Evolutionary conservation across 1,140 invertebrate genomes (phyloP), one percentile per base, ranked within the genome.

Genomic region (Drosophila ercepeae): DNA sequence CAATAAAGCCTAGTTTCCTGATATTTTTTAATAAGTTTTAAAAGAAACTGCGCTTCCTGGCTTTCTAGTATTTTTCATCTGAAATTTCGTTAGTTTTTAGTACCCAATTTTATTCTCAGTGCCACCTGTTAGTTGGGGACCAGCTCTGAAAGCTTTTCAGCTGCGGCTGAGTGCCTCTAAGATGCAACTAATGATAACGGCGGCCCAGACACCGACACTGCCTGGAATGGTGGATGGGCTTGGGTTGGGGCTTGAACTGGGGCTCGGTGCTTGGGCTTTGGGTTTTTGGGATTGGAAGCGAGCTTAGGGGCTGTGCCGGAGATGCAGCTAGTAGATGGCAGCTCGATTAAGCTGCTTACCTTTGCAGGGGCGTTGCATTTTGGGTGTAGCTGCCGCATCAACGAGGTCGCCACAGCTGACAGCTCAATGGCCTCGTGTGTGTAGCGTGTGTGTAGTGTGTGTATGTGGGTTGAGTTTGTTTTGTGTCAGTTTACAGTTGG

Each of bases 111-210:
- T 59, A 36, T 14, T 34, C 1, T 6, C 11, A 36, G 60, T 64
- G 60, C 21, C 19, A 49, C 41, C 53, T 55, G 53, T 11, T 1
- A 41, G 42, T 21, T 34, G 27, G 60, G 23, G 23, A 45, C 42
- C 48, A 29, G 25, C 23, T 39, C 58, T 86, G 73, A 76, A 88
- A 82, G 81, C 81, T 82, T 88, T 86, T 86, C 73, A 82, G 75
- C 78, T 75, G 63, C 77, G 77, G 64, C 82, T 86, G 82, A 86
- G 82, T 86, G 82, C 82, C 83, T 78, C 82, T 88, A 89, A 88
- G 82, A 88, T 88, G 82, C 83, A 89, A 82, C 82, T 89, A 88
- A 89, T 89, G 82, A 88, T 88, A 88, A 88, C 82, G 81, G 72
- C 63, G 65, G 49, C 63, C 36, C 65, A 69, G 49, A 71, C 54